phyloP scores from a whole-genome alignment of 30 jellyfish, hydroid and myxozoan genomes.

The Turritopsis dohrnii region DNA sequence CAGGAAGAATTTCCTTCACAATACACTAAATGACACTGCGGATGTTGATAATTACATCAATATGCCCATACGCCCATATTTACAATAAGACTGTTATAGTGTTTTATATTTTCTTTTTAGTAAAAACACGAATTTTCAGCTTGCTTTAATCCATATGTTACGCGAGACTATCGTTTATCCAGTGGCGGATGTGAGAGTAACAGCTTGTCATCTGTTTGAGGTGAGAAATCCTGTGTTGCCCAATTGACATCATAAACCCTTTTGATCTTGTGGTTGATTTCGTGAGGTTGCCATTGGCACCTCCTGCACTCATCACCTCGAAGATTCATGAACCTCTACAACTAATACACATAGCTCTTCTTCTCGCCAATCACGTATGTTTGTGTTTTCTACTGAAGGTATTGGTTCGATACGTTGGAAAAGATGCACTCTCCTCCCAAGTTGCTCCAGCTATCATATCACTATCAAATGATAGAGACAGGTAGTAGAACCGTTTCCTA shows the following conservation, averaged over 20 bases:
- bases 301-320: neutral
- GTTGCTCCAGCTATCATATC: constrained; percentile 94
- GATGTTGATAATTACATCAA: too few species aligned
- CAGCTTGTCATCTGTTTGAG: constrained; percentile 75
- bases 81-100: neutral
- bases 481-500: constrained; percentile 59
- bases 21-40: too few species aligned
- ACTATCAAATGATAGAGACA: constrained; percentile 80
- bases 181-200: constrained; percentile 63
- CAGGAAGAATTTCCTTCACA: too few species aligned
- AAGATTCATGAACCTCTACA: neutral
- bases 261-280: too few species aligned
- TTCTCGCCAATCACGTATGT: neutral
- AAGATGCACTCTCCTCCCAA: constrained; percentile 54
- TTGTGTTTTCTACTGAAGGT: constrained; percentile 47
- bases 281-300: too few species aligned
- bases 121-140: constrained; percentile 1
- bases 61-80: too few species aligned
- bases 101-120: constrained; percentile 11
- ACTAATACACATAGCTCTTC: too few species aligned
- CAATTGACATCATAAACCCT: neutral
- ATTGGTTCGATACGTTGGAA: constrained; percentile 44
- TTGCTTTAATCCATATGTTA: constrained; percentile 40
- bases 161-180: constrained; percentile 87
- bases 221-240: constrained; percentile 33